A percentile compares a stretch with the other conserved stretches of the same genome.
These are phyloP conservation scores for Scaptomyza pallida DNA, from an alignment of 1,140 invertebrate genomes.

Conservation along the genomic window DNA sequence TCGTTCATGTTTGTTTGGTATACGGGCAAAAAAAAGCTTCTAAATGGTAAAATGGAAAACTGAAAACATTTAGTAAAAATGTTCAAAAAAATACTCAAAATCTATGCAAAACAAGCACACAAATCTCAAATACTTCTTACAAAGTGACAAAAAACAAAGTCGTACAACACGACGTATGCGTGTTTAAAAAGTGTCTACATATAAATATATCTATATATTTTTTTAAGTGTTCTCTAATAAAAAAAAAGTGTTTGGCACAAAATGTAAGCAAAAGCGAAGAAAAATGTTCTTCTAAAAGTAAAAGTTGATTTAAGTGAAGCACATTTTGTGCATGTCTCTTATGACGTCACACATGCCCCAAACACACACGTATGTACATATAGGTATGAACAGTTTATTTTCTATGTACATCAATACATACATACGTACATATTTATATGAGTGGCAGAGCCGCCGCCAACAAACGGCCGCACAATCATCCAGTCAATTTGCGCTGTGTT, in stretches of 20 bases:
- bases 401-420: conserved; percentile 16
- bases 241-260: background rate
- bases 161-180: conserved; percentile 64
- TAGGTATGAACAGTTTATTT: background rate
- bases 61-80: conserved; percentile 10
- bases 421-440: conserved; percentile 16
- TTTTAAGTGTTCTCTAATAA: conserved; percentile 1
- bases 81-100: conserved; percentile 7
- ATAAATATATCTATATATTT: background rate
- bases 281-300: conserved; percentile 14
- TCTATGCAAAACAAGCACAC: conserved; percentile 20
- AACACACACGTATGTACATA: background rate
- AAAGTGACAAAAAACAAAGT: conserved; percentile 14
- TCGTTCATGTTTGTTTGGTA: conserved; percentile 26
- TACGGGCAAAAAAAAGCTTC: conserved; percentile 4
- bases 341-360: conserved; percentile 42
- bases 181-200: conserved; percentile 50
- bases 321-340: conserved; percentile 17
- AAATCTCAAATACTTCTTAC: conserved; percentile 9
- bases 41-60: conserved; percentile 2
- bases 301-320: conserved; percentile 30
- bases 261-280: background rate
- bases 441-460: conserved; percentile 29
- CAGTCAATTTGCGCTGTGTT: conserved; percentile 80
- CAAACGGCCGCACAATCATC: conserved; percentile 72